A percentile compares a stretch with the other conserved stretches of the same genome.
Conservation (phyloP, 2,888 invertebrate species). For the Tachina fera region DNA sequence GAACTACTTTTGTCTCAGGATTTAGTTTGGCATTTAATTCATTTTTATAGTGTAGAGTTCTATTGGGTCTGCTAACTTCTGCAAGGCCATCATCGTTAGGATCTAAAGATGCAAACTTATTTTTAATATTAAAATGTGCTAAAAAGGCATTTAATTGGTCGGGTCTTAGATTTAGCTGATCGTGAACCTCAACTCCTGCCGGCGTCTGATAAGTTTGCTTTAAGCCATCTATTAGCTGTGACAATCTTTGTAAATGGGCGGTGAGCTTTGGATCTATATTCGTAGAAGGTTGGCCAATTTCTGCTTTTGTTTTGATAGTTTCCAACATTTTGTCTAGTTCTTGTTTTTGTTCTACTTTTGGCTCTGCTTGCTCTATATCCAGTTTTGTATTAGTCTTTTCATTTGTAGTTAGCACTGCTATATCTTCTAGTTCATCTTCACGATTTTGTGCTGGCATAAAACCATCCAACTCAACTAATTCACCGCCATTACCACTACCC, state of each 20-base stretch:
- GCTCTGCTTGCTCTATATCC: constrained; percentile 1
- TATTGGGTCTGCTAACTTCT: constrained; percentile 17
- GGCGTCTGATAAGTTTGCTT: constrained; percentile 79
- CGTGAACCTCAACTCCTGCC: constrained; percentile 72
- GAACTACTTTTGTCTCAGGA: constrained; percentile 79
- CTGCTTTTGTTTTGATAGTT: constrained; percentile 39
- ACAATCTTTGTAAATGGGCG: constrained; percentile 81
- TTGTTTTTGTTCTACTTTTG: constrained; percentile 61
- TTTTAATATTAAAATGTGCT: constrained; percentile 82
- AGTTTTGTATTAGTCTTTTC: constrained; percentile 48
- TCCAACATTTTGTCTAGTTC: constrained; percentile 55
- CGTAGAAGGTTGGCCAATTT: constrained; percentile 61
- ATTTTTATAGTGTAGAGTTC: constrained; percentile 21
- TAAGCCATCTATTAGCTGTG: constrained; percentile 82
- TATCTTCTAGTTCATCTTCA: constrained; percentile 66
- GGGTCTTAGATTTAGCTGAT: constrained; percentile 76
- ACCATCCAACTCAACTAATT: constrained; percentile 75
- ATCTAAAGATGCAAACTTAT: constrained; percentile 78
- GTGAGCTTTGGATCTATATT: constrained; percentile 80
- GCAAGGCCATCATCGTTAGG: constrained; percentile 60
- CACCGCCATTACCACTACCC: constrained; percentile 78
- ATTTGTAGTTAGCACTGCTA: neutral
- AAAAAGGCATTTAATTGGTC: constrained; percentile 82
- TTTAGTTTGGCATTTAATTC: constrained; percentile 74
- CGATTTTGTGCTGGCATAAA: constrained; percentile 75